Evolutionary conservation across 2,888 invertebrate genomes (phyloP).

Genomic region (Ennomos quercinarius): DNA sequence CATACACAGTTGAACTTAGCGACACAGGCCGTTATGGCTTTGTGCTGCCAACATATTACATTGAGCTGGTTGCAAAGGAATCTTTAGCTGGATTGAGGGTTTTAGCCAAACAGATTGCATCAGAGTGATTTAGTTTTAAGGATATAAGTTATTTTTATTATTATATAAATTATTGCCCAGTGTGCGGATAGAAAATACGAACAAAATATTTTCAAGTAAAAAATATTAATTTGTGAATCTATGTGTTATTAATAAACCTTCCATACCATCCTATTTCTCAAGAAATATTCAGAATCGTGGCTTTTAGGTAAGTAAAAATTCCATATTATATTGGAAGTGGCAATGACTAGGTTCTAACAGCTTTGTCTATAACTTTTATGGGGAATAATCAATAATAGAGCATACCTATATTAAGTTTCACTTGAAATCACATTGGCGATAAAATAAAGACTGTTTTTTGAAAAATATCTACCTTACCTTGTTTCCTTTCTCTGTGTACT

Average conservation of each 20-base stretch:
- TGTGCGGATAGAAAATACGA: constrained; percentile 17
- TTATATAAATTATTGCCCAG: constrained; percentile 11
- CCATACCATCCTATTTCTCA: too few relatives aligned
- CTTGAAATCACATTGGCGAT: too few relatives aligned
- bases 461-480: constrained; percentile 55
- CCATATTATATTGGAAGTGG: too few relatives aligned
- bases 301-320: too few relatives aligned
- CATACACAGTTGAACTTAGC: constrained; percentile 95
- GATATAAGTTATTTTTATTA: constrained; percentile 31
- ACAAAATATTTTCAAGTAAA: constrained; percentile 8
- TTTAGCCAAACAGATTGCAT: constrained; percentile 69
- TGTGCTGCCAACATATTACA: constrained; percentile 91
- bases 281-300: too few relatives aligned
- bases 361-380: too few relatives aligned
- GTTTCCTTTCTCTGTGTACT: constrained; percentile 36
- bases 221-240: background rate
- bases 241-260: too few relatives aligned
- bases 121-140: constrained; percentile 40
- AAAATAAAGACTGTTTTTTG: too few relatives aligned
- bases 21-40: constrained; percentile 95
- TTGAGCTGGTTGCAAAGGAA: constrained; percentile 91
- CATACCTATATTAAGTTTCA: too few relatives aligned
- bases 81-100: constrained; percentile 90
- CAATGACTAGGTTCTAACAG: too few relatives aligned
- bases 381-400: constrained; percentile 3